Percentiles rank a stretch among this genome's conserved stretches.
phyloP scores from a whole-genome alignment of 2,888 invertebrate genomes.

The Chelonus formosanus region DNA sequence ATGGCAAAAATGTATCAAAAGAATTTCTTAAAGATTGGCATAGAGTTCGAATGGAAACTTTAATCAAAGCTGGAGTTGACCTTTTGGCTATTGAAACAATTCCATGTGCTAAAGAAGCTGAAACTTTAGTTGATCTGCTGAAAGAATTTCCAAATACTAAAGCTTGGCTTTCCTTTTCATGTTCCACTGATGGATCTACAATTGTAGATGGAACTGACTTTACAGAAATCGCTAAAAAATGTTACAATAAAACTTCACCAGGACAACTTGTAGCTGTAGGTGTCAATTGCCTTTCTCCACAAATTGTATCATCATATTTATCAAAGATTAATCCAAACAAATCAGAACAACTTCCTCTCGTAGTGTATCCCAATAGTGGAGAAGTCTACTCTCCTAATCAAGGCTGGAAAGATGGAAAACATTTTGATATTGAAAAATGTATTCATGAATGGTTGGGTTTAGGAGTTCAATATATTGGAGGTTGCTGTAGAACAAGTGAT shows the following conservation, averaged over 20 bases:
- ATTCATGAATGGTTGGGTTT: slow-evolving; percentile 82
- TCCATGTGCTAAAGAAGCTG: slow-evolving; percentile 85
- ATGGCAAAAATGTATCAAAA: slow-evolving; percentile 73
- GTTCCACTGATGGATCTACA: slow-evolving; percentile 71
- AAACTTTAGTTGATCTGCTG: slow-evolving; percentile 81
- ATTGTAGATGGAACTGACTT: slow-evolving; percentile 86
- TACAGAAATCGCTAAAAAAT: slow-evolving; percentile 74
- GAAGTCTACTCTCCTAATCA: slow-evolving; percentile 77
- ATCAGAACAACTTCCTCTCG: slow-evolving; percentile 72
- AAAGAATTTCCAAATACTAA: slow-evolving; percentile 80
- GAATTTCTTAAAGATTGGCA: slow-evolving; percentile 84
- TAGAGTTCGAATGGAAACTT: slow-evolving; percentile 78
- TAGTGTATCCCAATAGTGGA: slow-evolving; percentile 94
- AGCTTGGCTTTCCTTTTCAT: slow-evolving; percentile 90
- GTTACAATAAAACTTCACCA: slow-evolving; percentile 70
- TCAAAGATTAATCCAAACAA: slow-evolving; percentile 68
- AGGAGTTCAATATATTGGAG: slow-evolving; percentile 87
- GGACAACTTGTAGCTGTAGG: slow-evolving; percentile 87
- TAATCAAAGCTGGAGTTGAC: slow-evolving; percentile 84
- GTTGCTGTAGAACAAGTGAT: slow-evolving; percentile 89
- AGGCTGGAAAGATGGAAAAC: slow-evolving; percentile 69
- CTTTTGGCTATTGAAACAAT: slow-evolving; percentile 91
- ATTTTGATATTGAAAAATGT: slow-evolving; percentile 76
- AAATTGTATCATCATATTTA: slow-evolving; percentile 72
- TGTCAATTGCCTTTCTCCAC: slow-evolving; percentile 85